Evolutionary conservation across 1,140 invertebrate species (phyloP).

Genomic region (Solenopsis invicta): DNA sequence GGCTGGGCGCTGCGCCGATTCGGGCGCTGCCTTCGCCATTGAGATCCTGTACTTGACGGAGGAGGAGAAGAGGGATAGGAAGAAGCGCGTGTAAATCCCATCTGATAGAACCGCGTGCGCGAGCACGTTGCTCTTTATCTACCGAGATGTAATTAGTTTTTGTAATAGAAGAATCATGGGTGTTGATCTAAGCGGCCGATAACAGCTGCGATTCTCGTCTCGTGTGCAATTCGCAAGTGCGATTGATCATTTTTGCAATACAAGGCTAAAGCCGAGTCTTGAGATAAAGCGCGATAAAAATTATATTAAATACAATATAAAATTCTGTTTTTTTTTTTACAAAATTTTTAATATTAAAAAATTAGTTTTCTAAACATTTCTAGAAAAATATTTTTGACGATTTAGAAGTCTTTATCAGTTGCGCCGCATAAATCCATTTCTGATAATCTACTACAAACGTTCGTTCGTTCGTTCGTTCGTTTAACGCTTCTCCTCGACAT

Average conservation of each 20-base stretch:
- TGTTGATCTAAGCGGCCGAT: conserved; percentile 31
- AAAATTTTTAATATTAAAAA: not conserved
- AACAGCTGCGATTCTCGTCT: not conserved
- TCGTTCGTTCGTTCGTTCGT: not conserved
- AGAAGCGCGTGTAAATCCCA: conserved; percentile 41
- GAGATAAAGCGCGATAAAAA: not conserved
- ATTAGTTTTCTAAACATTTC: not conserved
- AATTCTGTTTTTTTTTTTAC: not conserved
- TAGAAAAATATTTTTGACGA: not conserved
- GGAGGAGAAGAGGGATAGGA: not conserved
- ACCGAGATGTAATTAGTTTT: conserved; percentile 60
- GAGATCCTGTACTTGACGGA: not conserved
- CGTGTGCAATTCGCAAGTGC: not conserved
- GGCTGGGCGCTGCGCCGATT: conserved; percentile 58
- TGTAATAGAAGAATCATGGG: conserved; percentile 47
- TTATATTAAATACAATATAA: not conserved
- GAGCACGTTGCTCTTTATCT: conserved; percentile 43
- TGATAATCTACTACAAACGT: not conserved
- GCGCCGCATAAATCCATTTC: not conserved
- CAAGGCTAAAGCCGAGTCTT: not conserved
- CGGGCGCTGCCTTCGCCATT: conserved; percentile 60
- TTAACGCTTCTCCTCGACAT: not conserved
- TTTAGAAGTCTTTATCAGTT: not conserved
- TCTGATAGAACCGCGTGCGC: conserved; percentile 27
- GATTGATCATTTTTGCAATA: not conserved